A percentile compares a stretch with the other conserved stretches of the same genome.
These are phyloP conservation scores for Laupala kohalensis DNA, from an alignment of 1,140 invertebrate genomes.

Conservation along the genomic window DNA sequence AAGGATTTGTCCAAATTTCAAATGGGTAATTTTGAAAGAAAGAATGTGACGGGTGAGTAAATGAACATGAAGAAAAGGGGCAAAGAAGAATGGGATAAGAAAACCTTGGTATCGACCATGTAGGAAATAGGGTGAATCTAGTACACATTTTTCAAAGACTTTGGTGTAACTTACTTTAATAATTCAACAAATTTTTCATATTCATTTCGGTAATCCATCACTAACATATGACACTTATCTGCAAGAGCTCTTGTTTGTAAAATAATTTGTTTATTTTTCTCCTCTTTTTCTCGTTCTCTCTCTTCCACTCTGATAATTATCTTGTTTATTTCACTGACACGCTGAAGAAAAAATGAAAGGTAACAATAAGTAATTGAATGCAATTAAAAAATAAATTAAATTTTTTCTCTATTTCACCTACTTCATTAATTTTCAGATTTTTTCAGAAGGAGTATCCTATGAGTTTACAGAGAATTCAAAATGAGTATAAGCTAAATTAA, in stretches of 20 bases:
- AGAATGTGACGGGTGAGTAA: too few species aligned
- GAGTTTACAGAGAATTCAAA: too few species aligned
- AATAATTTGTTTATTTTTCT: not conserved
- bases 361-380: not conserved
- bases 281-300: not conserved
- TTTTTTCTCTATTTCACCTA: not conserved
- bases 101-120: too few species aligned
- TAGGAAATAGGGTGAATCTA: too few species aligned
- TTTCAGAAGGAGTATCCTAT: not conserved
- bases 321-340: not conserved
- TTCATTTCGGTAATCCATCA: not conserved
- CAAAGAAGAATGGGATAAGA: too few species aligned
- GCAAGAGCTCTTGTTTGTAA: not conserved
- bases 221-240: not conserved
- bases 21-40: too few species aligned
- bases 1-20: too few species aligned
- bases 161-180: not conserved
- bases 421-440: not conserved
- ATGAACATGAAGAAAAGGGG: too few species aligned
- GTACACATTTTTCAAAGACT: too few species aligned
- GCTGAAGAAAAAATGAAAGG: not conserved
- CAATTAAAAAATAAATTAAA: not conserved
- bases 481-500: too few species aligned
- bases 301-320: not conserved
- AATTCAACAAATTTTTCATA: not conserved